Conservation (phyloP, 2,888 invertebrate species). For the Acleris laterana region DNA sequence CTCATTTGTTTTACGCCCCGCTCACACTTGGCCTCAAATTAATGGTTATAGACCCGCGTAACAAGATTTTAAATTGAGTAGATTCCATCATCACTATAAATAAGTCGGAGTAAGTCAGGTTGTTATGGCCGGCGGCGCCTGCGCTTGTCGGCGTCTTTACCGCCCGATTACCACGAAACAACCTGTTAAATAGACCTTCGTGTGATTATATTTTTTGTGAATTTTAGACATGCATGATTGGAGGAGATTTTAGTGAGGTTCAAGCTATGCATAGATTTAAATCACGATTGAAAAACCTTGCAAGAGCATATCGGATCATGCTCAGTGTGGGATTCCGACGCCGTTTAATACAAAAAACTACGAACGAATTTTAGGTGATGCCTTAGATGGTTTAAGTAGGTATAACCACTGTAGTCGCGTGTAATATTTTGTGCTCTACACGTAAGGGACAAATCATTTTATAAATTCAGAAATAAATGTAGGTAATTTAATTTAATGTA, state of each 20-base stretch:
- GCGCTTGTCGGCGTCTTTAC: constrained; percentile 21
- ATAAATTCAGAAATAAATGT: too few relatives aligned
- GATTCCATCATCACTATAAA: constrained; percentile 34
- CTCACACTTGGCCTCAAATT: constrained; percentile 25
- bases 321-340: too few relatives aligned
- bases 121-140: constrained; percentile 17
- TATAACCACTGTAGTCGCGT: too few relatives aligned
- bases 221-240: constrained; percentile 1
- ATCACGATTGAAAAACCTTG: too few relatives aligned
- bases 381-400: too few relatives aligned
- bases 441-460: too few relatives aligned
- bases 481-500: too few relatives aligned
- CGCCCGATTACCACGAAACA: constrained; percentile 21
- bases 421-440: too few relatives aligned
- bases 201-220: constrained; percentile 14
- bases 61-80: constrained; percentile 28
- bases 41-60: constrained; percentile 25
- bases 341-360: too few relatives aligned
- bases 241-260: not conserved
- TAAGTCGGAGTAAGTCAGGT: constrained; percentile 13
- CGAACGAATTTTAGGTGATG: too few relatives aligned
- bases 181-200: constrained; percentile 23
- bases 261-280: not conserved
- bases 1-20: constrained; percentile 8
- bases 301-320: too few relatives aligned